A percentile compares a stretch with the other conserved stretches of the same genome.
phyloP scores from a whole-genome alignment of 1,140 invertebrate species.

The Nebria ingens region DNA sequence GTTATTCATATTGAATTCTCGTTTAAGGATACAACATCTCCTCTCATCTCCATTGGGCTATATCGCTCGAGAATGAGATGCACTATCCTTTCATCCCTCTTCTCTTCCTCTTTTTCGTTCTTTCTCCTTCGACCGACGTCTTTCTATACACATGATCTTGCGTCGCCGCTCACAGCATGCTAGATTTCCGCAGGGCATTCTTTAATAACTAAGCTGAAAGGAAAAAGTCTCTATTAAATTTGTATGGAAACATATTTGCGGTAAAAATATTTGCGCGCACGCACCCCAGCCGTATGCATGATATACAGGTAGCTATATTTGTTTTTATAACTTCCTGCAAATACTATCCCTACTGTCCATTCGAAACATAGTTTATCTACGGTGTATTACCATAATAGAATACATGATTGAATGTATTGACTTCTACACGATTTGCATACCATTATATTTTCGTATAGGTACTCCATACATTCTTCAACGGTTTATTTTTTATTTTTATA shows the following conservation, averaged over 20 bases:
- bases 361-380: no score
- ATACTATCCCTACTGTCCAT: no score
- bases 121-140: not conserved
- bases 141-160: not conserved
- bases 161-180: not conserved
- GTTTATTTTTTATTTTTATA: no score
- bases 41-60: no score
- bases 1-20: slow-evolving; percentile 9
- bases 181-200: slow-evolving; percentile 6
- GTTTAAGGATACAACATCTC: not conserved
- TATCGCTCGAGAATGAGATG: no score
- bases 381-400: no score
- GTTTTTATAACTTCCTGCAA: not conserved
- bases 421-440: no score
- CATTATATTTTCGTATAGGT: no score
- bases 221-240: slow-evolving; percentile 1
- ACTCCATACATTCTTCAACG: no score
- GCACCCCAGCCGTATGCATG: no score
- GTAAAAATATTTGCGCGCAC: slow-evolving; percentile 3
- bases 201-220: slow-evolving; percentile 4
- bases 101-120: not conserved
- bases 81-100: not conserved
- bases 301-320: not conserved
- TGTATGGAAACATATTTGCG: slow-evolving; percentile 1
- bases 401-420: no score